phyloP scores from a whole-genome alignment of 1,140 invertebrate genomes.

The Eumeta japonica region DNA sequence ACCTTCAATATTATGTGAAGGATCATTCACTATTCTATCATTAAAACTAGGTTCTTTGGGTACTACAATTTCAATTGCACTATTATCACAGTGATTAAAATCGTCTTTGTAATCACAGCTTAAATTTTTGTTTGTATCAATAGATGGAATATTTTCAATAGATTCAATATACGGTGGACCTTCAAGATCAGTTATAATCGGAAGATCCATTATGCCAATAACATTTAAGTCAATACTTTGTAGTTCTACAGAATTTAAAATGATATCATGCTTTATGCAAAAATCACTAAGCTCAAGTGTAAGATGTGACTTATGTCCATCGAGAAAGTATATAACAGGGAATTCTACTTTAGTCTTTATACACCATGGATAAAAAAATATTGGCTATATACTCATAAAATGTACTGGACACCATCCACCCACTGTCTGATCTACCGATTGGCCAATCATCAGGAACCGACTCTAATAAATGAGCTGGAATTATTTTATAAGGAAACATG shows the following conservation, averaged over 20 bases:
- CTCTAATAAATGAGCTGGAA: slow-evolving; percentile 14
- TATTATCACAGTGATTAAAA: too few species aligned
- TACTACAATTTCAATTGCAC: too few species aligned
- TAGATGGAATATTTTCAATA: too few species aligned
- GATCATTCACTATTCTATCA: too few species aligned
- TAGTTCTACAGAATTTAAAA: slow-evolving; percentile 8
- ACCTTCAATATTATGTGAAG: too few species aligned
- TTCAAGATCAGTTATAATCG: too few species aligned
- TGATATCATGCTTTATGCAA: slow-evolving; percentile 27
- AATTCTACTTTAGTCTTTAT: slow-evolving; percentile 16
- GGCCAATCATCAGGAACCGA: slow-evolving; percentile 21
- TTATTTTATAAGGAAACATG: slow-evolving; percentile 29
- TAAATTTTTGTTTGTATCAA: too few species aligned
- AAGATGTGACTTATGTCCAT: slow-evolving; percentile 32
- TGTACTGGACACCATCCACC: slow-evolving; percentile 32
- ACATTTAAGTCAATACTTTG: neutral
- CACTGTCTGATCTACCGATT: slow-evolving; percentile 24
- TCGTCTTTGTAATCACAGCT: too few species aligned
- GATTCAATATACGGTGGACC: too few species aligned
- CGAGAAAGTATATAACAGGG: slow-evolving; percentile 32
- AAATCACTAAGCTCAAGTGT: slow-evolving; percentile 23
- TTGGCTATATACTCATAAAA: slow-evolving; percentile 41
- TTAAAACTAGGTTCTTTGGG: too few species aligned
- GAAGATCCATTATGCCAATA: too few species aligned
- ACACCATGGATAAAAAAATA: slow-evolving; percentile 27